These are phyloP conservation scores for Raja brachyura DNA, from an alignment of 2,113 vertebrate species.

Conservation along the genomic window DNA sequence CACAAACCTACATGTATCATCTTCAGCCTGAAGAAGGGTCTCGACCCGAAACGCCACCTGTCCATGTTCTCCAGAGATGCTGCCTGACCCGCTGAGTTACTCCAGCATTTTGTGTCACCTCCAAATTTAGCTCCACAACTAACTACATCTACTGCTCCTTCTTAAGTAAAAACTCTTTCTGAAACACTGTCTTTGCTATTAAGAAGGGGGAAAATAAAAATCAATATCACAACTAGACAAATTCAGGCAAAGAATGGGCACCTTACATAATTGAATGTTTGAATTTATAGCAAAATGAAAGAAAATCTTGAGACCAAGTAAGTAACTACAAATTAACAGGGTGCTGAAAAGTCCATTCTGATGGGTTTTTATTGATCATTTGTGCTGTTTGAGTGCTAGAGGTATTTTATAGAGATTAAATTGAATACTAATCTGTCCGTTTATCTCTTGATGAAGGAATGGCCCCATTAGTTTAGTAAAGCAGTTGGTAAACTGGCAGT, in stretches of 20 bases:
- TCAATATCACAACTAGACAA: not conserved
- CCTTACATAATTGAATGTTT: not conserved
- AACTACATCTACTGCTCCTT: not conserved
- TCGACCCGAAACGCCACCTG: no score
- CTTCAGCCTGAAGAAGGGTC: no score
- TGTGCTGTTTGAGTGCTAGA: not conserved
- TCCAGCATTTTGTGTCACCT: no score
- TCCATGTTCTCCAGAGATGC: no score
- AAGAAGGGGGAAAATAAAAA: not conserved
- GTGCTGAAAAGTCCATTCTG: not conserved
- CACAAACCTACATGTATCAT: no score
- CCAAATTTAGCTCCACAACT: no score
- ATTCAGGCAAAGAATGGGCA: not conserved
- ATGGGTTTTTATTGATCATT: constrained; percentile 20
- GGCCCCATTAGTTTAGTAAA: not conserved
- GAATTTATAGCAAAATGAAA: not conserved
- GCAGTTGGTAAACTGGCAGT: not conserved
- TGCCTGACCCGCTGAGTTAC: no score
- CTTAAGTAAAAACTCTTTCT: no score
- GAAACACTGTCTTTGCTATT: not conserved
- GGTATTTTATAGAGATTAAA: constrained; percentile 3
- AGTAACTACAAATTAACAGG: not conserved
- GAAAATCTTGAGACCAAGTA: not conserved
- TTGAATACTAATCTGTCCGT: not conserved
- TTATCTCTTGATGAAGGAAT: not conserved